Conservation (phyloP, 2,797 vertebrate species). For the Argentina silus region DNA sequence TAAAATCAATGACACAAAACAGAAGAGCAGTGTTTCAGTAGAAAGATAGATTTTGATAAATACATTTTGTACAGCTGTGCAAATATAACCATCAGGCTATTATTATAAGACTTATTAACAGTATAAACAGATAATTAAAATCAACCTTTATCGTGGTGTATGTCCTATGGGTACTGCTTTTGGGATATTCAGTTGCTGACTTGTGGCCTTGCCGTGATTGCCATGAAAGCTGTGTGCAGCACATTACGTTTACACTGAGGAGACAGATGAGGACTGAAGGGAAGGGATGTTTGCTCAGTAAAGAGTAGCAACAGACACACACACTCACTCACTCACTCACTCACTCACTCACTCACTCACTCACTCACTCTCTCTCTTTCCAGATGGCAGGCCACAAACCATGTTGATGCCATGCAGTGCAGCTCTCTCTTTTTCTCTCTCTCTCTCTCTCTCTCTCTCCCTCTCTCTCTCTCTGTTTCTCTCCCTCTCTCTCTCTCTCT, state of each 20-base stretch:
- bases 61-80: background rate
- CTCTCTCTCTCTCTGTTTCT: background rate
- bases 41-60: background rate
- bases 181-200: too few species aligned
- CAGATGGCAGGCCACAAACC: background rate
- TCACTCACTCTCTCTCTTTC: too few species aligned
- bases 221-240: too few species aligned
- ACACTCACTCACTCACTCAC: background rate
- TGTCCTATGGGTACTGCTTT: too few species aligned
- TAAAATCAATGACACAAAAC: slow-evolving; percentile 67
- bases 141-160: background rate
- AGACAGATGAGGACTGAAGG: too few species aligned
- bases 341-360: too few species aligned
- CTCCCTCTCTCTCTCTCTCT: background rate
- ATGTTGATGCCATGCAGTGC: background rate
- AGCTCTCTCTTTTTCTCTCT: background rate
- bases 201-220: too few species aligned
- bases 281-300: background rate
- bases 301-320: background rate
- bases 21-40: background rate
- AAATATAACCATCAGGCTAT: background rate
- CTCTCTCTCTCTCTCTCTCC: background rate
- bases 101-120: background rate
- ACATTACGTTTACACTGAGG: too few species aligned
- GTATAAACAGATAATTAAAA: background rate